A percentile compares a stretch with the other conserved stretches of the same genome.
Evolutionary conservation across 30 jellyfish, hydroid and myxozoan genomes (phyloP).

Genomic region (Turritopsis dohrnii): DNA sequence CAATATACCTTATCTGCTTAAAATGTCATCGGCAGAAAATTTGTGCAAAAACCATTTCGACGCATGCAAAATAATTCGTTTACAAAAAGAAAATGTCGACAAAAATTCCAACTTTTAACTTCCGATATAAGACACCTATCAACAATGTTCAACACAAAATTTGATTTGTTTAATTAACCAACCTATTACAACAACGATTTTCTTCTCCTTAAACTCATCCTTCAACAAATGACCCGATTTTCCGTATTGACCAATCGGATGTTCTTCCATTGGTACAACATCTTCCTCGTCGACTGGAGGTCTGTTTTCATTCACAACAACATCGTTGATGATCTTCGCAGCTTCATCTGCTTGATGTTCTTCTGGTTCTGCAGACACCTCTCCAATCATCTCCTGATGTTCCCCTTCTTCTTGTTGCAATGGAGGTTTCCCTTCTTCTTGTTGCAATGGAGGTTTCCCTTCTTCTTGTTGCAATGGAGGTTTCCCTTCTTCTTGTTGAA

Average conservation of each 20-base stretch:
- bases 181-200: conserved; percentile 71
- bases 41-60: too few species aligned
- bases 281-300: conserved; percentile 42
- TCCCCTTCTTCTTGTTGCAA: too few species aligned
- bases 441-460: too few species aligned
- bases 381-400: too few species aligned
- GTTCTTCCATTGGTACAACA: conserved; percentile 36
- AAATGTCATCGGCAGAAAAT: too few species aligned
- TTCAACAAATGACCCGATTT: conserved; percentile 41
- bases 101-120: neutral
- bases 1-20: too few species aligned
- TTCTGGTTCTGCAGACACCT: neutral
- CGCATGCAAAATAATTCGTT: neutral
- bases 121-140: neutral
- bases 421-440: too few species aligned
- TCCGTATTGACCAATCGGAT: conserved; percentile 49
- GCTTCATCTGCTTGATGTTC: conserved; percentile 20
- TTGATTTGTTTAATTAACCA: neutral
- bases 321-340: neutral
- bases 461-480: too few species aligned
- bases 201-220: conserved; percentile 44
- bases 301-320: conserved; percentile 4
- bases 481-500: too few species aligned
- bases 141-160: neutral
- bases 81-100: neutral